Percentiles rank a stretch among this genome's conserved stretches.
These are phyloP conservation scores for Morpho achilles DNA, from an alignment of 2,888 invertebrate species.

Conservation along the genomic window DNA sequence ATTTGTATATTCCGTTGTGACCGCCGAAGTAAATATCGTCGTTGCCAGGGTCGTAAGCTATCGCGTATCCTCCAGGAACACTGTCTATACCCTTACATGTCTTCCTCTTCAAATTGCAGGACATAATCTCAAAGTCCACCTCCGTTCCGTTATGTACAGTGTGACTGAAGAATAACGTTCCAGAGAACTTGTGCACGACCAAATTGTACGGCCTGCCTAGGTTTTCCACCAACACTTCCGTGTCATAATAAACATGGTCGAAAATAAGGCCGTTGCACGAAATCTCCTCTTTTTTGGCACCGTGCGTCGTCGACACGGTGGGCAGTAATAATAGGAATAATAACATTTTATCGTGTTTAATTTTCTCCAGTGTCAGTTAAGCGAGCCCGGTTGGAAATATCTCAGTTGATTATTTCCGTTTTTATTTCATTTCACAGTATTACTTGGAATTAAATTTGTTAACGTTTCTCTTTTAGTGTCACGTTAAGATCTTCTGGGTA, in stretches of 20 bases:
- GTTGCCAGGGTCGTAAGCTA: conserved; percentile 57
- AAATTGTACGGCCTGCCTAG: conserved; percentile 56
- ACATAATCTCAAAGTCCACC: conserved; percentile 53
- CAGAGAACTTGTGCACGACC: conserved; percentile 56
- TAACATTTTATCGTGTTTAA: conserved; percentile 34
- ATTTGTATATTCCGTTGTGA: conserved; percentile 66
- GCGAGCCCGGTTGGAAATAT: conserved; percentile 13
- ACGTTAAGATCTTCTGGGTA: not conserved
- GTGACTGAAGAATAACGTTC: conserved; percentile 59
- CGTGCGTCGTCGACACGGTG: conserved; percentile 10
- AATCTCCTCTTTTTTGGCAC: conserved; percentile 27
- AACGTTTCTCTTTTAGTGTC: conserved; percentile 19
- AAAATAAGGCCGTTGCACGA: conserved; percentile 56
- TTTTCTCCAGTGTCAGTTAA: conserved; percentile 29
- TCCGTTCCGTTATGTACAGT: conserved; percentile 46
- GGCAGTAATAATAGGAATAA: conserved; percentile 26
- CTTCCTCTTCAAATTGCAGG: conserved; percentile 45
- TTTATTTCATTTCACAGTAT: conserved; percentile 26
- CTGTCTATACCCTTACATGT: conserved; percentile 43
- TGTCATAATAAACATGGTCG: conserved; percentile 53
- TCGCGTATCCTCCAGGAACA: conserved; percentile 57
- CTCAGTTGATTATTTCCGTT: conserved; percentile 24
- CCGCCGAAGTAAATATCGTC: conserved; percentile 68
- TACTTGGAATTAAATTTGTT: conserved; percentile 25
- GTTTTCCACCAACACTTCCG: conserved; percentile 40